Percentiles rank a stretch among this genome's conserved stretches.
phyloP scores from a whole-genome alignment of 2,888 invertebrate species.

The Callimorpha dominula region DNA sequence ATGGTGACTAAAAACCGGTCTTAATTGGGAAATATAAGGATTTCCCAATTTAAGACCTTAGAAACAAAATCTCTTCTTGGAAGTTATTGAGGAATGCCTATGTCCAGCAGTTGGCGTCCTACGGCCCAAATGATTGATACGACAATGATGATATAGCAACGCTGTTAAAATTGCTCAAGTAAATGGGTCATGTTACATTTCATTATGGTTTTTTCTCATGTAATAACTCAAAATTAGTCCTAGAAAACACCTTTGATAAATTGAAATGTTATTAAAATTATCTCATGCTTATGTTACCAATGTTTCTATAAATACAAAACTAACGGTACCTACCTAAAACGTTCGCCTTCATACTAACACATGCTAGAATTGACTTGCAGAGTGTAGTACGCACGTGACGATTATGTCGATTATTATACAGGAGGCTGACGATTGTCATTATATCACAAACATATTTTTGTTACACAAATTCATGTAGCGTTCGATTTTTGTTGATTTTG shows the following conservation, averaged over 20 bases:
- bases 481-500: constrained; percentile 51
- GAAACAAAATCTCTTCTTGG: too few species aligned
- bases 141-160: too few species aligned
- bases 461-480: constrained; percentile 48
- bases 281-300: not conserved
- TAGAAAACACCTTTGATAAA: not conserved
- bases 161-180: too few species aligned
- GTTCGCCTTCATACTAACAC: constrained; percentile 14
- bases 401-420: constrained; percentile 52
- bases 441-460: constrained; percentile 54
- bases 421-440: constrained; percentile 46
- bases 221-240: not conserved
- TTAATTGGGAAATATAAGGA: not conserved
- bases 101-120: too few species aligned
- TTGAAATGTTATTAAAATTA: not conserved
- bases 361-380: constrained; percentile 23
- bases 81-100: too few species aligned
- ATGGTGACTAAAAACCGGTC: not conserved
- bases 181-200: not conserved
- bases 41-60: not conserved
- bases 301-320: constrained; percentile 14
- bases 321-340: constrained; percentile 10
- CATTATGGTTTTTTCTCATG: not conserved
- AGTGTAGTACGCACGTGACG: constrained; percentile 53
- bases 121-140: too few species aligned